Evolutionary conservation across 1,140 invertebrate species (phyloP).

Genomic region (Drosophila simulans): DNA sequence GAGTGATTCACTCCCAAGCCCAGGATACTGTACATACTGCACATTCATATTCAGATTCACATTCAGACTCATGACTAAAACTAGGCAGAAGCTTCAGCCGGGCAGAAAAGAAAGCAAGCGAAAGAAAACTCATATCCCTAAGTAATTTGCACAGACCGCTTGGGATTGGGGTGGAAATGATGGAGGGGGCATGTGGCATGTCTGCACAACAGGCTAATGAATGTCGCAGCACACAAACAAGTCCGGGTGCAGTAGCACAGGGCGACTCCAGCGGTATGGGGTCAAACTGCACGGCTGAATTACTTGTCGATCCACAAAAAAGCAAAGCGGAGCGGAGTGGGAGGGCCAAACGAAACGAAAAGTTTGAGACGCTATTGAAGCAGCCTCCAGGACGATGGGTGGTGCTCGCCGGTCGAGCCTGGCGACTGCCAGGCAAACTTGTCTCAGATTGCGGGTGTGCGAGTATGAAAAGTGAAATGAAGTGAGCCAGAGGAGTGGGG

Average conservation of each 20-base stretch:
- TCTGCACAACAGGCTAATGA: constrained; percentile 60
- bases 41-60: too few species aligned
- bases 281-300: constrained; percentile 35
- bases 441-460: constrained; percentile 31
- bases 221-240: constrained; percentile 48
- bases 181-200: not conserved
- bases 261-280: constrained; percentile 10
- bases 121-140: constrained; percentile 21
- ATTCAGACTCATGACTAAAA: not conserved
- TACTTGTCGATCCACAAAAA: constrained; percentile 71
- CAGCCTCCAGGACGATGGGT: constrained; percentile 18
- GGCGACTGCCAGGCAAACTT: constrained; percentile 28
- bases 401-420: not conserved
- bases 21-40: not conserved
- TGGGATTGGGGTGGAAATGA: constrained; percentile 4
- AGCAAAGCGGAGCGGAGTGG: constrained; percentile 5
- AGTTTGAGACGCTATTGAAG: constrained; percentile 73
- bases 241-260: constrained; percentile 3
- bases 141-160: constrained; percentile 25
- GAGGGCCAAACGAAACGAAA: constrained; percentile 49
- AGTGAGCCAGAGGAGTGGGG: constrained; percentile 16
- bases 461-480: constrained; percentile 69
- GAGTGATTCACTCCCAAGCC: not conserved
- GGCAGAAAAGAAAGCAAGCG: constrained; percentile 13
- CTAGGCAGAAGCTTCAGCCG: not conserved